Base-by-base conservation (phyloP, 2,888 invertebrate species). In the Schrankia costaestrigalis region DNA sequence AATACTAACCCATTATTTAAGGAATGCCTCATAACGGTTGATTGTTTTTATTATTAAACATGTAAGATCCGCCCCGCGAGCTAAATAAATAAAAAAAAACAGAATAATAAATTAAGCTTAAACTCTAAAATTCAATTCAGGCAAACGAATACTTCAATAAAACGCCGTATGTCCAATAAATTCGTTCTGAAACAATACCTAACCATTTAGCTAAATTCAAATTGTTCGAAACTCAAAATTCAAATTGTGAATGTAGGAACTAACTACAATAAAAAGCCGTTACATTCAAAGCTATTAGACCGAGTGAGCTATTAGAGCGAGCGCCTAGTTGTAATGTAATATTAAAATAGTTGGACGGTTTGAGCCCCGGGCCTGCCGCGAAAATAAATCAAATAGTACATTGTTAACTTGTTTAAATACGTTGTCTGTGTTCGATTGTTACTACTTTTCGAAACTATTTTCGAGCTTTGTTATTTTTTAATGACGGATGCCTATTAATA, bases 281-380 rank as follows among this genome's bases (percentile, higher is more conserved):
- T 48, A 48, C 57, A 67, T 63, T 55, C 56, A 58, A 71, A 71
- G 56, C 71, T n/a, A n/a, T n/a, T n/a, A n/a, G n/a, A n/a, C n/a
- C n/a, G n/a, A n/a, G n/a, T n/a, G n/a, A n/a, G n/a, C n/a, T 63
- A 77, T 76, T 75, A 76, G 59, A 61, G 46, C 47, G 65, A 69
- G 71, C 67, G 59, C 63, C 64, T 61, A 52, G 62, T 49, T 44
- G 54, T 64, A 65, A 73, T 78, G 59, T 63, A 77, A 73, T 78
- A 76, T 77, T 75, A 65, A 77, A 73, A 68, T 66, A 66, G 71
- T 67, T 63, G 52, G 63, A 49, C 38, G 45, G 46, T 50, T 40
- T n/a, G 47, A 43, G 42, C 59, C 59, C 48, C 46, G 37, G 35
- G 42, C 43, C 48, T 14, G 13, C 48, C 33, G 51, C 11, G 29